phyloP scores from a whole-genome alignment of 2,797 vertebrate species.

The Cirrhinus molitorella region DNA sequence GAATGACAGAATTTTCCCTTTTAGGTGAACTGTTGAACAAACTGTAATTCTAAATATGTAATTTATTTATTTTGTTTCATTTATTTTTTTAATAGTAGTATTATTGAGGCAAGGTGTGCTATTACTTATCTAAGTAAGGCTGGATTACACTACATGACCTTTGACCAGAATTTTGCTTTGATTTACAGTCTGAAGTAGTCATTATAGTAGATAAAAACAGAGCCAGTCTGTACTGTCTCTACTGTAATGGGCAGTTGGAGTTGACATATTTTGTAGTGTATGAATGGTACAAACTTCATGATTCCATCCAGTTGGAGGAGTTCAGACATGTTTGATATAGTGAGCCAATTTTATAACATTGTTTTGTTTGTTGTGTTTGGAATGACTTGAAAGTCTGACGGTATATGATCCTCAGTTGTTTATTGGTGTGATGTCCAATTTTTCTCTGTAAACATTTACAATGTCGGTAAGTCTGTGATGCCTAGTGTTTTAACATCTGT shows the following conservation, averaged over 20 bases:
- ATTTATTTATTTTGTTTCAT: background rate
- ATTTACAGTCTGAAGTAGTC: background rate
- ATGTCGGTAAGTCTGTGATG: background rate
- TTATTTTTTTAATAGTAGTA: background rate
- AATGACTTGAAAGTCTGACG: background rate
- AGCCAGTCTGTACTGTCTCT: background rate
- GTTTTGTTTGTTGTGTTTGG: background rate
- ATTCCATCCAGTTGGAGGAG: background rate
- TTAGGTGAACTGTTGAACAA: background rate
- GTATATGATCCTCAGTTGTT: background rate
- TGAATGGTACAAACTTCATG: background rate
- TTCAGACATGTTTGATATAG: background rate
- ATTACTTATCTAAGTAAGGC: background rate
- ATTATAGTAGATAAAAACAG: background rate
- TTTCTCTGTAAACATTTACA: background rate
- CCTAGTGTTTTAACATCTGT: background rate
- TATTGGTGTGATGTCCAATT: background rate
- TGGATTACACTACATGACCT: background rate
- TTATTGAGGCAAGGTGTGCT: background rate
- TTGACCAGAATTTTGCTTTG: background rate
- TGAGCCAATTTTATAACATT: background rate
- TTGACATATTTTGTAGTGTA: background rate
- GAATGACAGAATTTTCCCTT: too few relatives aligned
- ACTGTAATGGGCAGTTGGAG: background rate
- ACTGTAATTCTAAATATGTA: too few relatives aligned